phyloP scores from a whole-genome alignment of 1,140 invertebrate genomes.

The Antheraea mylitta region DNA sequence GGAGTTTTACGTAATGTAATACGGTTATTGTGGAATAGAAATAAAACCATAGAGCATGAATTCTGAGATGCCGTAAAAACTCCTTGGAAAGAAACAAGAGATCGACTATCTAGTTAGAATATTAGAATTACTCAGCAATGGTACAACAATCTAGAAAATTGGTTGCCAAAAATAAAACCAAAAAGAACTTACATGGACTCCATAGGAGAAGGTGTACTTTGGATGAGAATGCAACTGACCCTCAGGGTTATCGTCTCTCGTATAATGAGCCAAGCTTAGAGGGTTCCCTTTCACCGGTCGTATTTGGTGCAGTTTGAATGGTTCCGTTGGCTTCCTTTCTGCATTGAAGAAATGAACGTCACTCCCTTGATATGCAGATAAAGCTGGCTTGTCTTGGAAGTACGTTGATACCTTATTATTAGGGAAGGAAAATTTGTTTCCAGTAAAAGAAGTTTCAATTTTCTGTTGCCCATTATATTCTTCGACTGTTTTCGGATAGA shows the following conservation, averaged over 20 bases:
- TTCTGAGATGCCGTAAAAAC: no score
- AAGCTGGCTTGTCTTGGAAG: background rate
- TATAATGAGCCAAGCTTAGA: conserved; percentile 35
- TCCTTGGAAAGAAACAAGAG: no score
- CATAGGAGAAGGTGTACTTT: conserved; percentile 54
- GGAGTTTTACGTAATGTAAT: no score
- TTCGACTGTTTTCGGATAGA: conserved; percentile 35
- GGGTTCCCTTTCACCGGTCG: conserved; percentile 33
- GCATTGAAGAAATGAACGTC: no score
- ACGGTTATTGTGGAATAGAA: no score
- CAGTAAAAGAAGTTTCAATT: conserved; percentile 5
- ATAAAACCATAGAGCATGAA: no score
- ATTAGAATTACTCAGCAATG: no score
- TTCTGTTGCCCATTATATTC: conserved; percentile 36
- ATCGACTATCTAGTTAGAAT: no score
- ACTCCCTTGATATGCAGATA: background rate
- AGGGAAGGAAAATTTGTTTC: conserved; percentile 6
- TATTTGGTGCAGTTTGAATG: conserved; percentile 31
- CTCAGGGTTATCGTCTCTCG: conserved; percentile 19
- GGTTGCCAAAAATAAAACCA: background rate
- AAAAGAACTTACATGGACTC: conserved; percentile 52
- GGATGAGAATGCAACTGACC: conserved; percentile 40
- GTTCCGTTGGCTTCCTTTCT: conserved; percentile 20
- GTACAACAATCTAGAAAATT: no score
- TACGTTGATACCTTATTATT: conserved; percentile 7